Evolutionary conservation across 2,888 invertebrate species (phyloP).

Genomic region (Tortricodes alternella): DNA sequence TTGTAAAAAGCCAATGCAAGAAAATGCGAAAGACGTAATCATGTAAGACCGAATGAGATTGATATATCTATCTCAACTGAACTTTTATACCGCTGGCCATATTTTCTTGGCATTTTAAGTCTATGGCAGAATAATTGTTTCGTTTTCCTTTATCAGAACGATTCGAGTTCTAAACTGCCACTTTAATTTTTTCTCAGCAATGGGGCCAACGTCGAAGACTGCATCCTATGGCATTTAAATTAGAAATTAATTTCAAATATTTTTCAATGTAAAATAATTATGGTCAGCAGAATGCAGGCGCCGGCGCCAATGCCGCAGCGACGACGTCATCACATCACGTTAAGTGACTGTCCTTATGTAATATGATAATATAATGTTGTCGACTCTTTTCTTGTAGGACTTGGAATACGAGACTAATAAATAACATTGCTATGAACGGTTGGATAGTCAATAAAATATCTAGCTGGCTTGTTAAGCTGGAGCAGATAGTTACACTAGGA

Average conservation of each 20-base stretch:
- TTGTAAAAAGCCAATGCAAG: too few relatives aligned
- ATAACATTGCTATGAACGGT: background rate
- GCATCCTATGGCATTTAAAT: constrained; percentile 27
- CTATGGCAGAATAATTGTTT: too few relatives aligned
- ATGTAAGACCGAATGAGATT: too few relatives aligned
- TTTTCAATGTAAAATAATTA: constrained; percentile 20
- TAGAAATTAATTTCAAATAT: constrained; percentile 24
- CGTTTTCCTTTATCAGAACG: too few relatives aligned
- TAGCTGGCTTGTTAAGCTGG: too few relatives aligned
- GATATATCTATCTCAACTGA: too few relatives aligned
- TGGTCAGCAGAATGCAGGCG: constrained; percentile 21
- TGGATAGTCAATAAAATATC: too few relatives aligned
- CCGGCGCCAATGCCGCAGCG: constrained; percentile 25
- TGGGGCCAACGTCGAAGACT: constrained; percentile 10
- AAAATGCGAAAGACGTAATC: too few relatives aligned
- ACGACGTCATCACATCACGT: constrained; percentile 24
- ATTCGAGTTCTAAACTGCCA: too few relatives aligned
- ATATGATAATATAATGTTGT: constrained; percentile 4
- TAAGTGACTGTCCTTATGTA: constrained; percentile 11
- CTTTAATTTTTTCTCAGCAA: constrained; percentile 4
- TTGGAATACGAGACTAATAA: background rate
- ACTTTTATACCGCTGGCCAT: too few relatives aligned
- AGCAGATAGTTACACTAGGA: too few relatives aligned
- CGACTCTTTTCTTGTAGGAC: background rate
- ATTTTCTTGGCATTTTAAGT: too few relatives aligned